phyloP scores from a whole-genome alignment of 2,113 vertebrate genomes.

The Grantiella picta region DNA sequence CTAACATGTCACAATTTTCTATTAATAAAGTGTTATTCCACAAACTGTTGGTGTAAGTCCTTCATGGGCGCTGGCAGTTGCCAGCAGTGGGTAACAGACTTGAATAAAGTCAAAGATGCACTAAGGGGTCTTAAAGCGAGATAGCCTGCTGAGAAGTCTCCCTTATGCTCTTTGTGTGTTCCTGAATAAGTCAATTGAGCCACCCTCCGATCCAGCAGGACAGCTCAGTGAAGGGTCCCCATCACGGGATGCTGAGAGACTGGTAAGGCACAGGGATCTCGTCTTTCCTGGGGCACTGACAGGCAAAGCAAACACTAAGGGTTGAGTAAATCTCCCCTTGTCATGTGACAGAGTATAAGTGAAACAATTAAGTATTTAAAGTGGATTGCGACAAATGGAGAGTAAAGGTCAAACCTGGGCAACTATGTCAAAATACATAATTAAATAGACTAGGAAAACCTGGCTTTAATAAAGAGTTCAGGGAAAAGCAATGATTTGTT shows the following conservation, averaged over 20 bases:
- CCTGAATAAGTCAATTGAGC: background rate
- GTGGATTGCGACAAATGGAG: background rate
- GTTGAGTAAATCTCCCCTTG: background rate
- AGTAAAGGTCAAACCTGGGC: background rate
- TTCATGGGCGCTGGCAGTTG: background rate
- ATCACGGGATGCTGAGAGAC: background rate
- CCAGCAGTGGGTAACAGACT: background rate
- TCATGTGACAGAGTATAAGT: background rate
- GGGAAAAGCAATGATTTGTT: background rate
- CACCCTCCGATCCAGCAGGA: background rate
- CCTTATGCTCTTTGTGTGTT: background rate
- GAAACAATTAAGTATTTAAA: background rate
- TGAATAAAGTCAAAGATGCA: background rate
- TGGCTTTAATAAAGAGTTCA: background rate
- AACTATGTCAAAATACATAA: fast-evolving
- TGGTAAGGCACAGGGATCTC: background rate
- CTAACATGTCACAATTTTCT: background rate
- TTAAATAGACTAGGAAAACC: background rate
- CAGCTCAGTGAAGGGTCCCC: background rate
- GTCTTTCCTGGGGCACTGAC: background rate
- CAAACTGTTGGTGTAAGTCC: too few relatives aligned
- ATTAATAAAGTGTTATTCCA: background rate
- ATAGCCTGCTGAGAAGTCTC: too few relatives aligned
- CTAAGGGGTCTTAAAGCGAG: background rate
- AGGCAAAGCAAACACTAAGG: background rate